Conservation (phyloP, 1,140 invertebrate genomes). For the Pararge aegeria region DNA sequence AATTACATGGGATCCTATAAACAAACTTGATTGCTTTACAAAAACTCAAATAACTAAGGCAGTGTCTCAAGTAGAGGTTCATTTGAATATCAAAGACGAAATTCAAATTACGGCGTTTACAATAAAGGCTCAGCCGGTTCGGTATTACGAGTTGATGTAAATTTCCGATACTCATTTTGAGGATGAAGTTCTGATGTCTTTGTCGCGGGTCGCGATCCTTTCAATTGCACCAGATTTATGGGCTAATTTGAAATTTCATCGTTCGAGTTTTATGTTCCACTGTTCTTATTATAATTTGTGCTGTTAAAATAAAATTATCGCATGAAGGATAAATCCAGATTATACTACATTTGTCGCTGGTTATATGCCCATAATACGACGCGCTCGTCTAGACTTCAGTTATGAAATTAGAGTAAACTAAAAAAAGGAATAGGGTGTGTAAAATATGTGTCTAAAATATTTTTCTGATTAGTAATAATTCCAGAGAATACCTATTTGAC, state of each 20-base stretch:
- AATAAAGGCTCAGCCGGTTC: constrained; percentile 74
- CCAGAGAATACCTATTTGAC: too few relatives aligned
- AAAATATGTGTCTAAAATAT: too few relatives aligned
- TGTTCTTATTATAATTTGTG: constrained; percentile 8
- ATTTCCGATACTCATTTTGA: constrained; percentile 79
- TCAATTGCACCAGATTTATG: constrained; percentile 50
- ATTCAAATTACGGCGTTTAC: constrained; percentile 79
- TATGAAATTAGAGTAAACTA: too few relatives aligned
- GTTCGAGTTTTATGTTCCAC: constrained; percentile 17
- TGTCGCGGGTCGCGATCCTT: constrained; percentile 55
- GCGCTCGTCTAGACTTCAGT: too few relatives aligned
- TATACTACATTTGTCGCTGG: too few relatives aligned
- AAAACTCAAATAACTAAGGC: constrained; percentile 80
- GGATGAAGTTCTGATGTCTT: constrained; percentile 71
- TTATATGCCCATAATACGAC: too few relatives aligned
- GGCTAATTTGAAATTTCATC: constrained; percentile 36
- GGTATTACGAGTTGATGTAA: constrained; percentile 77
- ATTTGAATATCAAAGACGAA: constrained; percentile 80
- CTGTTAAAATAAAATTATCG: constrained; percentile 3
- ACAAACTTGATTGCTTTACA: constrained; percentile 80
- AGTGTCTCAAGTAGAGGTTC: constrained; percentile 77
- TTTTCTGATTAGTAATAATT: too few relatives aligned
- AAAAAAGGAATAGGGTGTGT: too few relatives aligned
- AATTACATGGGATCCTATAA: constrained; percentile 74
- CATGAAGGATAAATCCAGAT: neutral